Evolutionary conservation across 2,888 invertebrate genomes (phyloP).

Genomic region (Imbricaverruca yamaguchii): DNA sequence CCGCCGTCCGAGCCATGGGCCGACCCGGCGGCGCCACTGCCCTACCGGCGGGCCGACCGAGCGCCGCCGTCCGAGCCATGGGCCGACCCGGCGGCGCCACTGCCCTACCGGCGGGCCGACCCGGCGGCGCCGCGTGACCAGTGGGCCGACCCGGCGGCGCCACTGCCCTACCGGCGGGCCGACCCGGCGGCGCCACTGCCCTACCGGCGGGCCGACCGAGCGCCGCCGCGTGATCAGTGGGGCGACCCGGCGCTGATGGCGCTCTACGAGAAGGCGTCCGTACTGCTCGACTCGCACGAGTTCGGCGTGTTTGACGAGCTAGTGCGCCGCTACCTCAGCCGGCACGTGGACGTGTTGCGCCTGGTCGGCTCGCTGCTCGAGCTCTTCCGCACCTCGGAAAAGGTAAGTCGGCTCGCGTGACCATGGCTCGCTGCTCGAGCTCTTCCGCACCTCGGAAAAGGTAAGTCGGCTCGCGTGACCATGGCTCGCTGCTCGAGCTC

Average conservation of each 20-base stretch:
- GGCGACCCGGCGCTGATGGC: slow-evolving; percentile 11
- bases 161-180: too few relatives aligned
- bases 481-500: slow-evolving; percentile 6
- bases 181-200: too few relatives aligned
- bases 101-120: too few relatives aligned
- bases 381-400: not conserved
- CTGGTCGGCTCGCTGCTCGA: slow-evolving; percentile 9
- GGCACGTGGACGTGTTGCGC: not conserved
- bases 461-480: not conserved
- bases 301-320: slow-evolving; percentile 22
- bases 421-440: slow-evolving; percentile 1
- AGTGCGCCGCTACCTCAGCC: not conserved
- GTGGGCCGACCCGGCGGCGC: too few relatives aligned
- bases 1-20: too few relatives aligned
- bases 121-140: not conserved
- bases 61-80: not conserved
- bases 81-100: not conserved
- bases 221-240: not conserved
- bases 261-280: slow-evolving; percentile 25
- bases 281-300: slow-evolving; percentile 24
- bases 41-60: too few relatives aligned
- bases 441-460: not conserved
- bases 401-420: not conserved
- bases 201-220: too few relatives aligned
- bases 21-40: too few relatives aligned